Percentiles rank a stretch among this genome's conserved stretches.
Conservation (phyloP, 2,113 vertebrate genomes). For the Sigmodon hispidus region DNA sequence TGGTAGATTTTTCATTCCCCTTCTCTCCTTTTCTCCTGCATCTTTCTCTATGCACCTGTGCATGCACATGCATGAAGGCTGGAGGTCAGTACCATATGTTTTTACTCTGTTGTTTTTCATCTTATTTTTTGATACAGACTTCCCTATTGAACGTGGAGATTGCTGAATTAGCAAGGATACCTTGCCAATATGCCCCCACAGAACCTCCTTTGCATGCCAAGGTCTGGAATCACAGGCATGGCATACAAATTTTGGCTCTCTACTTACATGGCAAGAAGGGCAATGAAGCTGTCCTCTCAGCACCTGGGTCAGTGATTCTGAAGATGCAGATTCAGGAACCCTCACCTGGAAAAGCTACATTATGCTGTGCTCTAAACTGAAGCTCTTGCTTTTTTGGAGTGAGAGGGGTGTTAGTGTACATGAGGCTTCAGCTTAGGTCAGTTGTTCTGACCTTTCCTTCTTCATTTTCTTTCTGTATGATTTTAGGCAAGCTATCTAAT, state of each 20-base stretch:
- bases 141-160: not conserved
- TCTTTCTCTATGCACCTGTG: not conserved
- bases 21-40: too few relatives aligned
- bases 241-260: too few relatives aligned
- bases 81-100: not conserved
- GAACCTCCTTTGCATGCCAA: not conserved
- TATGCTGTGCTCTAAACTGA: accelerated
- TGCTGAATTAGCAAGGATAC: not conserved
- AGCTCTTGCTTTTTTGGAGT: not conserved
- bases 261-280: not conserved
- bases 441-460: not conserved
- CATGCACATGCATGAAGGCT: accelerated
- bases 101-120: not conserved
- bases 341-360: not conserved
- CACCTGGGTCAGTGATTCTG: not conserved
- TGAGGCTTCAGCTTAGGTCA: not conserved
- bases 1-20: not conserved
- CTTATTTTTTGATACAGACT: not conserved
- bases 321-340: not conserved
- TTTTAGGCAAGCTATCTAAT: not conserved
- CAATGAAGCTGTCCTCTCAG: not conserved
- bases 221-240: not conserved
- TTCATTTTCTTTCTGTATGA: not conserved
- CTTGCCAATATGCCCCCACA: not conserved
- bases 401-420: not conserved